phyloP scores from a whole-genome alignment of 1,140 invertebrate species.

The Campodea augens region DNA sequence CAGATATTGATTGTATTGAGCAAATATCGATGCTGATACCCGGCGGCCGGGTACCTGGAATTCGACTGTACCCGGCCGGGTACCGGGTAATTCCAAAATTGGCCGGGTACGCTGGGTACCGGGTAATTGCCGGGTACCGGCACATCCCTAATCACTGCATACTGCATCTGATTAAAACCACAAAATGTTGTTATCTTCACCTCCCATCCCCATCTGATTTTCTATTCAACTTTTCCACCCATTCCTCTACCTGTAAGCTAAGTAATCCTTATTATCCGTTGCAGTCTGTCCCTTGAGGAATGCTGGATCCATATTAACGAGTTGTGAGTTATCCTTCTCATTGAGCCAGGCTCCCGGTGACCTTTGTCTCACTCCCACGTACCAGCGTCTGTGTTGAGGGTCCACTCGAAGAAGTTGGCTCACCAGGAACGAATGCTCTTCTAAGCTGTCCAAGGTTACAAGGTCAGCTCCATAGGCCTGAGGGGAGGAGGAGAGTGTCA shows the following conservation, averaged over 20 bases:
- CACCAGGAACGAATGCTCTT: slow-evolving; percentile 71
- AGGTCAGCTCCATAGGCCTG: slow-evolving; percentile 57
- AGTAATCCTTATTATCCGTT: slow-evolving; percentile 29
- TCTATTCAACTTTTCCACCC: background rate
- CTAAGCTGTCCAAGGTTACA: slow-evolving; percentile 51
- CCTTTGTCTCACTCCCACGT: slow-evolving; percentile 52
- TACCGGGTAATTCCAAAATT: too few species aligned
- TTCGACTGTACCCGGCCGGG: too few species aligned
- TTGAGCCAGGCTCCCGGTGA: slow-evolving; percentile 61
- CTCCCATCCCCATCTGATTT: background rate
- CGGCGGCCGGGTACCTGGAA: too few species aligned
- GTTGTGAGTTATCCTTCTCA: slow-evolving; percentile 52
- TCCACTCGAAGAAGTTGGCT: slow-evolving; percentile 56
- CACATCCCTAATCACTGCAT: too few species aligned
- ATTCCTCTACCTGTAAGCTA: slow-evolving; percentile 31
- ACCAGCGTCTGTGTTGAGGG: slow-evolving; percentile 72
- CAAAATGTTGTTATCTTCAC: background rate
- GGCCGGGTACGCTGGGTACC: too few species aligned
- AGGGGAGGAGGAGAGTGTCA: slow-evolving; percentile 12
- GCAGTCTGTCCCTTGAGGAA: slow-evolving; percentile 44
- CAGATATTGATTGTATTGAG: too few species aligned
- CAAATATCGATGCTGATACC: too few species aligned
- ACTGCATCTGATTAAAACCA: too few species aligned
- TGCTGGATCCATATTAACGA: slow-evolving; percentile 60
- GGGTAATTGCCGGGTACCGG: too few species aligned